Evolutionary conservation across 2,888 invertebrate species (phyloP).

Genomic region (Rhimphoctona megacephalus): DNA sequence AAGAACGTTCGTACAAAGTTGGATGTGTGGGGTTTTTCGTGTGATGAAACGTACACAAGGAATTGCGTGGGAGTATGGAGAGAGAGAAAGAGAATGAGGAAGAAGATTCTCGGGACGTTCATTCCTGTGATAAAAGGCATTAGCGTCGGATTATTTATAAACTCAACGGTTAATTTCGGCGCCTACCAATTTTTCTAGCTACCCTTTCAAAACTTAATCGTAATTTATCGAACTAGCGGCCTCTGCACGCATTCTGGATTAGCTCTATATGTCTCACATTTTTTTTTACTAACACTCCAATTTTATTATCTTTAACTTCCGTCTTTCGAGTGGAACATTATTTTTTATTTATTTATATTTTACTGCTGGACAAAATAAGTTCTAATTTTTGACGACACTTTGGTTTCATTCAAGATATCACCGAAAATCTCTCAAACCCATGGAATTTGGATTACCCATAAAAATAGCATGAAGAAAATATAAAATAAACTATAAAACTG

Average conservation of each 20-base stretch:
- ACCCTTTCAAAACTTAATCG: constrained; percentile 72
- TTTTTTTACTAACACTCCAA: constrained; percentile 25
- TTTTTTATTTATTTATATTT: constrained; percentile 29
- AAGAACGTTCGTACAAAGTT: neutral
- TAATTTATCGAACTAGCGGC: constrained; percentile 69
- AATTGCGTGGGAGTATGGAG: constrained; percentile 18
- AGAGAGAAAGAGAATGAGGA: constrained; percentile 28
- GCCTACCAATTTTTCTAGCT: constrained; percentile 78
- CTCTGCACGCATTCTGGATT: constrained; percentile 56
- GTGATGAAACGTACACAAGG: constrained; percentile 14
- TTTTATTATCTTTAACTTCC: constrained; percentile 37
- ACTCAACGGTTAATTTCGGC: constrained; percentile 77
- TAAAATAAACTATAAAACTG: too few species aligned
- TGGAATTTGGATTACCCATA: too few species aligned
- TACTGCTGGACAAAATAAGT: constrained; percentile 26
- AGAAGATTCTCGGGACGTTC: constrained; percentile 63
- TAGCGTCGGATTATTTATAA: constrained; percentile 81
- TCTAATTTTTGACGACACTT: constrained; percentile 28
- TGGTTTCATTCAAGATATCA: neutral
- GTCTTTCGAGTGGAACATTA: neutral
- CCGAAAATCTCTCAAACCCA: neutral
- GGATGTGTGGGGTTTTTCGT: neutral
- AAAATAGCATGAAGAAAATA: neutral
- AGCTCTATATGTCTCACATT: constrained; percentile 20
- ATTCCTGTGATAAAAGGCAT: constrained; percentile 79